These are phyloP conservation scores for Paramormyrops hopkinsi DNA, from an alignment of 2,797 vertebrate species.

Conservation along the genomic window DNA sequence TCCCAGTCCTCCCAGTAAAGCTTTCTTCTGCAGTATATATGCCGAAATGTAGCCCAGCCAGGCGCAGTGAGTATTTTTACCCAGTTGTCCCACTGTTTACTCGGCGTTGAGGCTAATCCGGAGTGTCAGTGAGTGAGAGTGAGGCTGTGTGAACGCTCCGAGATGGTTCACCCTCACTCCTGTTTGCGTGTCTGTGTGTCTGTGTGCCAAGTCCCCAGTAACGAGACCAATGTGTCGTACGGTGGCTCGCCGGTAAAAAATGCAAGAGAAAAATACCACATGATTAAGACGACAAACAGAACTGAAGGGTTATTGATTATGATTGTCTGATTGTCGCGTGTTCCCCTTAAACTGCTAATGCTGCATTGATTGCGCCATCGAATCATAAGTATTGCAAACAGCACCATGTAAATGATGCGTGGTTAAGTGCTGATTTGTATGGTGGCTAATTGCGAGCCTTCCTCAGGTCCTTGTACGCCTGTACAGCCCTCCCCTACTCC, in stretches of 20 bases:
- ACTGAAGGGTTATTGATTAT: background rate
- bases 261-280: background rate
- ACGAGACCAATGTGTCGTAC: background rate
- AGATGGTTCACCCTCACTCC: background rate
- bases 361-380: background rate
- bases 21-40: background rate
- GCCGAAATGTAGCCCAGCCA: background rate
- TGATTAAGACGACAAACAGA: background rate
- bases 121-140: background rate
- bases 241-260: background rate
- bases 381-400: background rate
- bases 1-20: background rate
- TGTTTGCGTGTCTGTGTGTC: background rate
- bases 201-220: background rate
- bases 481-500: background rate
- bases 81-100: constrained; percentile 20
- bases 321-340: background rate
- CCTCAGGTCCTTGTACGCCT: background rate
- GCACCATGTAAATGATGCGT: background rate
- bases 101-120: constrained; percentile 6
- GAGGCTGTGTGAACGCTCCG: background rate
- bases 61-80: constrained; percentile 11
- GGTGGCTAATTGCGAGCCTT: background rate
- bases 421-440: background rate
- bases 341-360: background rate